Base-by-base conservation (phyloP, 2,797 vertebrate genomes). In the Danionella dracula region DNA sequence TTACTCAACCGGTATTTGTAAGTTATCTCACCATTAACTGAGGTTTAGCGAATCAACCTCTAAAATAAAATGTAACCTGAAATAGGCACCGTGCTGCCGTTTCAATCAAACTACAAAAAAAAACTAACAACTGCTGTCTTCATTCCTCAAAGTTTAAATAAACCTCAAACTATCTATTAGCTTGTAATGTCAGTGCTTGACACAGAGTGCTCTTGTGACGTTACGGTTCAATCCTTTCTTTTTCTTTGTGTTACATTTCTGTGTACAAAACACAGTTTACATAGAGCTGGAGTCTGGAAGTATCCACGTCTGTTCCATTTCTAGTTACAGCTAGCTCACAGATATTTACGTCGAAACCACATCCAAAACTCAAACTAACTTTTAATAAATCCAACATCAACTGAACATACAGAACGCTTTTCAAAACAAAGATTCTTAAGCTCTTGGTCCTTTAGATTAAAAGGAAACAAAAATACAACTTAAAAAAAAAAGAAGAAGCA, bases 311-410 rank as follows among this genome's bases (percentile, higher is more conserved):
- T 62, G 16, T 6, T 53, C 63, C 59, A 59, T 4, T 31, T 70
- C 57, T 62, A 31, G 17, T 48, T 70, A 59, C 27, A 73, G n/a
- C n/a, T n/a, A 69, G 68, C 71, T 68, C 38, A 53, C 60, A 41
- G 49, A 27, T 45, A 45, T 58, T 51, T 72, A 41, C 16, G 17
- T 21, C 41, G 50, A 56, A 44, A 50, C n/a, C 65, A 65, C 48
- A 59, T 35, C 51, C 64, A 13, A 49, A 71, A 42, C 41, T 20
- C 31, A 58, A 73, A 60, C 20, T 51, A 23, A 45, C 9, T 15
- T 70, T 71, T 71, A 70, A 72, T 65, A 49, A 63, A 62, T 19
- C 11, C 38, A 76, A 65, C 40, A 60, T 48, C 53, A 12, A 66
- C 57, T 42, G 48, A 37, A 38, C 41, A 21, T 20, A 57, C 32